Evolutionary conservation across 2,797 vertebrate species (phyloP), one percentile per base, ranked within the genome.

Genomic region (Buceros bicornis): DNA sequence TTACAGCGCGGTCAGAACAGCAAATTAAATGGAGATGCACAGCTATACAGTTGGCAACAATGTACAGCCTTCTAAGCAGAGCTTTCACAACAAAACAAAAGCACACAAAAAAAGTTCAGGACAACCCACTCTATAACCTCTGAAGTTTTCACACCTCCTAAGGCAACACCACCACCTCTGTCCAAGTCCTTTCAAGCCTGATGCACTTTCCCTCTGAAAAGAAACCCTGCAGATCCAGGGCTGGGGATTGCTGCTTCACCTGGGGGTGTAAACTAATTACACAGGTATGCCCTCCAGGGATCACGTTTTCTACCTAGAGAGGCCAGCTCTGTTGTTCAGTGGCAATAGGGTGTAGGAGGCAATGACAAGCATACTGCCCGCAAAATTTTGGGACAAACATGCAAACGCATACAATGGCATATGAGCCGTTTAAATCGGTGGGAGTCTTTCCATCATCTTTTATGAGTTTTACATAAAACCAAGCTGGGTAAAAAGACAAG

Each of bases 131-230:
- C 16, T 47, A 1, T 33, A 77, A 67, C 13, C 28, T 60, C 45
- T 67, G 61, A 80, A 82, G n/a, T 9, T 85, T 87, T 67, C 57
- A 40, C 4, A 2, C 15, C 28, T 73, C 57, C 76, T 40, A 51
- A 65, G 50, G 61, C 72, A 91, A 71, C 58, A 45, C 11, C 1
- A 47, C 26, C 42, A 62, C 53, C 72, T 22, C 65, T 43, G 29
- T 12, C 21, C 28, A 22, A 83, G 50, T 35, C 21, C 86, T 69
- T 69, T 78, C 28, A 89, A 78, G 76, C 29, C 90, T 88, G 51
- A 83, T 83, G 72, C 85, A 95, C 91, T 61, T 33, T 33, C 29
- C 17, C n/a, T 78, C 29, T 51, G 58, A 86, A 93, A 94, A 77
- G 45, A 51, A 94, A 90, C n/a, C 0, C 0, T 17, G 19, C 8